Base-by-base conservation (phyloP, 2,888 invertebrate species). In the Chydorus sphaericus region DNA sequence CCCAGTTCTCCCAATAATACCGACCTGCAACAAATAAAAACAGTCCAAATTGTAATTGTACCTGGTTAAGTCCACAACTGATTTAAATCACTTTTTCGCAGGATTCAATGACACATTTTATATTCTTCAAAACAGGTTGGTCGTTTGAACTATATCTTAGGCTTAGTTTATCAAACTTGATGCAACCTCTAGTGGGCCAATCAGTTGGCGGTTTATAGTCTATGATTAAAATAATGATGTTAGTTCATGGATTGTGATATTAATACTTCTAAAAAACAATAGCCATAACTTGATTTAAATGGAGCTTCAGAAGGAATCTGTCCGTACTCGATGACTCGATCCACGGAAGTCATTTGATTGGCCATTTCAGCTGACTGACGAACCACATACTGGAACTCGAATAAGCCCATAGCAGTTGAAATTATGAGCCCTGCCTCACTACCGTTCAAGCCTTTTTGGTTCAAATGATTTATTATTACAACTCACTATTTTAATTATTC, bases 1-100 rank as follows among this genome's bases (percentile, higher is more conserved):
- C 50, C 94, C 94, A 0, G 92, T 93, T 63, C 93, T 77, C 3
- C 93, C 96, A 56, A 92, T 87, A 57, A 96, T 83, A 28, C 85
- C 91, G 59, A 92, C 77, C 69, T 61, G 36, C n/a, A 33, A 10
- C 10, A 33, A 33, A 33, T 11, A n/a, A n/a, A n/a, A n/a, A n/a
- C n/a, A n/a, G n/a, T n/a, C n/a, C n/a, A 33, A 33, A 14, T 33
- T 33, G 36, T 14, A 10, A 33, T 33, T 11, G n/a, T 11, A 33
- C n/a, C 36, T 90, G 7, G 8, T 39, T 23, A 39, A 11, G 36
- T 11, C 10, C 10, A 33, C 36, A n/a, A n/a, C 14, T 33, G 14
- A 33, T 33, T n/a, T 33, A n/a, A 11, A 33, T 33, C 14, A 33
- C 36, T 33, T 11, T 10, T 33, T 11, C 36, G 14, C 36, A 11